Base-by-base conservation (phyloP, 2,113 vertebrate genomes). In the Atrichornis clamosus region DNA sequence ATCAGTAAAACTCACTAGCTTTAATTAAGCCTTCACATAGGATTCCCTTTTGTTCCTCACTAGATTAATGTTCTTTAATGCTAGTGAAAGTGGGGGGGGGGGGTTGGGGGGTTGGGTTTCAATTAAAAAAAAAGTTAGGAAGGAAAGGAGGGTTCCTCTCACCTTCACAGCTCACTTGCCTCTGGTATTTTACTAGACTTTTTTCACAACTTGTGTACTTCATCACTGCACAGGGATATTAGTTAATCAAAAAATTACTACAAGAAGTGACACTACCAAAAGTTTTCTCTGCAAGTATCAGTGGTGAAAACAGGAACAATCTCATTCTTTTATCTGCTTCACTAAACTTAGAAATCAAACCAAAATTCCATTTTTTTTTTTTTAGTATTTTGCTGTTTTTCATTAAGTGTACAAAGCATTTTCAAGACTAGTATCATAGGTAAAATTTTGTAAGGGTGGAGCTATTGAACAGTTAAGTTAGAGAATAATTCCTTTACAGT, bases 21-120 rank as follows among this genome's bases (percentile, higher is more conserved):
- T 96, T 98, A 98, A 98, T 97, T 98, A 97, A 98, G 98, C 28
- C 58, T 84, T 90, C 87, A 97, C 95, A 97, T 26, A 89, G 79
- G 89, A 97, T 95, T 91, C 62, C 64, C 64, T 98, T 96, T 93
- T 95, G 53, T 75, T 89, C 86, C 89, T 90, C 72, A 67, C 64
- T 59, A 92, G 70, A 97, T 70, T 92, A 94, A 72, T 89, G 72
- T 83, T 94, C 88, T 95, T 94, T 91, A 89, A 59, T 70, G 69
- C 55, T 81, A 64, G 44, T n/a, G 15, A 12, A 55, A 69, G 72
- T 0, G 1, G 33, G 4, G 5, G 1, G 9, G 83, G 69, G 84
- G n/a, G n/a, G n/a, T n/a, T n/a, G n/a, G n/a, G n/a, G n/a, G n/a
- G n/a, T n/a, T n/a, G n/a, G n/a, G n/a, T n/a, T n/a, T 35, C 2